Conservation (phyloP, 2,888 invertebrate species). For the Agrochola lychnidis region DNA sequence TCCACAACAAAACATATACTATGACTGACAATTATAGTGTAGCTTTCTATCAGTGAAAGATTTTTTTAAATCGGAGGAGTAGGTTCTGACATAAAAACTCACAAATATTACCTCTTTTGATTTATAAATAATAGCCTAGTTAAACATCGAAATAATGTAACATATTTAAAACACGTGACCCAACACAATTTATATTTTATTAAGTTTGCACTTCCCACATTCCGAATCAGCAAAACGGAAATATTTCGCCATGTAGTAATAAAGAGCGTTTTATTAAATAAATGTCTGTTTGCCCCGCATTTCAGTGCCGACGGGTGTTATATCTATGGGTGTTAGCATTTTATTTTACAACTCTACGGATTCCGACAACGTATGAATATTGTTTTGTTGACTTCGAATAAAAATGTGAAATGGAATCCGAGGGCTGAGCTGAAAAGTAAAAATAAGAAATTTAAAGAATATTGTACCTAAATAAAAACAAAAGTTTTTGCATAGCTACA, state of each 20-base stretch:
- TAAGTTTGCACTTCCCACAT: neutral
- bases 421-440: neutral
- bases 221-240: neutral
- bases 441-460: too few relatives aligned
- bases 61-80: too few relatives aligned
- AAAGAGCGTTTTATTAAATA: slow-evolving; percentile 7
- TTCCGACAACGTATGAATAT: neutral
- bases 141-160: neutral
- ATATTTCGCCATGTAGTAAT: neutral
- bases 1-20: too few relatives aligned
- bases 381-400: slow-evolving; percentile 10
- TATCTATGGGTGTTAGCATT: slow-evolving; percentile 4
- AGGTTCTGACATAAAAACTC: too few relatives aligned
- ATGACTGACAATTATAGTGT: too few relatives aligned
- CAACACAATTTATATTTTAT: neutral
- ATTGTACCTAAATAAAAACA: too few relatives aligned
- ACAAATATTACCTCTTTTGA: too few relatives aligned
- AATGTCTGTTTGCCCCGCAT: slow-evolving; percentile 15
- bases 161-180: neutral
- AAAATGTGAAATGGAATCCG: slow-evolving; percentile 9
- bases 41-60: too few relatives aligned
- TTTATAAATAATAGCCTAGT: neutral
- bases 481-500: too few relatives aligned
- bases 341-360: slow-evolving; percentile 20
- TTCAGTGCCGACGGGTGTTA: slow-evolving; percentile 4